Base-by-base conservation (phyloP, 2,888 invertebrate genomes). In the Clivina fossor region DNA sequence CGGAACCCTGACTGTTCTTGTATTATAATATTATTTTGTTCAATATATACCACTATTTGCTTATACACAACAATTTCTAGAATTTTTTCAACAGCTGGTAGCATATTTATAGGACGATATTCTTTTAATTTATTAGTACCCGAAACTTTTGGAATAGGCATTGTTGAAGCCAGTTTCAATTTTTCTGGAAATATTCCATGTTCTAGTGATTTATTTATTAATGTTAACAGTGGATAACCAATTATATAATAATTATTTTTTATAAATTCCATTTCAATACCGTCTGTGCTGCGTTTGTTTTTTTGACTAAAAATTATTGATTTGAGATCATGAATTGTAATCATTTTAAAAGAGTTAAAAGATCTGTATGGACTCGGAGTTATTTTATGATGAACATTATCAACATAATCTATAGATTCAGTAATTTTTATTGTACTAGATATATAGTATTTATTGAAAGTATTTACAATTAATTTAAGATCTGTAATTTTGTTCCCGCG, bases 1-100 rank as follows among this genome's bases (percentile, higher is more conserved):
- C 62, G 41, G 20, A 61, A 61, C 3, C 57, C 62, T 11, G 58
- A 56, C 47, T 60, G 60, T 30, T 37, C 19, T 9, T 54, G 32
- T 2, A 15, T 33, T 9, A 60, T 13, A 16, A 62, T 22, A n/a
- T 48, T 44, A 38, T 60, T 62, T 8, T 43, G 19, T 9, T 54
- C 26, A n/a, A 61, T 16, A 44, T 59, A 56, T 24, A 47, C 18
- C 11, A n/a, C n/a, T 40, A 40, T 40, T 40, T 40, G 40, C 7
- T 19, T 16, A 18, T 40, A 40, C 9, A 40, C 19, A 2, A 19
- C 40, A 16, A 40, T 19, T 40, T 40, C 40, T 40, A 40, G 19
- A 2, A 18, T 4, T 40, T 40, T 40, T 40, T 19, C 7, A 19
- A 16, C 4, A 8, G 40, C 18, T 4, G 18, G 16, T n/a, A 40